phyloP scores from a whole-genome alignment of 2,113 vertebrate species.

The Calyptomena viridis region DNA sequence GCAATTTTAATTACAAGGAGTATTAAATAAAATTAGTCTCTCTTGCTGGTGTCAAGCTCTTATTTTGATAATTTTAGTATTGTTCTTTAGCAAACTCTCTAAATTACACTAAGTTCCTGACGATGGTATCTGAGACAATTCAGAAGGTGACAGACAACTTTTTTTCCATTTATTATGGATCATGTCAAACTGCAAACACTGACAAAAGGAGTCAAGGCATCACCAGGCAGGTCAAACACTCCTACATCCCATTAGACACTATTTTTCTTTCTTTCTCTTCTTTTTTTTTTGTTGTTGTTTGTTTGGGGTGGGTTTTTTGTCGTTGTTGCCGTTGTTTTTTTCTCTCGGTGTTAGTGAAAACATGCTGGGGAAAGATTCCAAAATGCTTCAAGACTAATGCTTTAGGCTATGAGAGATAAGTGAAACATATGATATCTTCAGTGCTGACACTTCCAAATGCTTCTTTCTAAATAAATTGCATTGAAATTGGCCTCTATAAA shows the following conservation, averaged over 20 bases:
- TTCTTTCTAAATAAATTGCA: neutral
- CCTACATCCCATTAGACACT: neutral
- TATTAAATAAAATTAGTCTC: neutral
- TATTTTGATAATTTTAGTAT: neutral
- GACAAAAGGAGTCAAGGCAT: neutral
- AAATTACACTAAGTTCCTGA: too few species aligned
- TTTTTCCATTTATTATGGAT: neutral
- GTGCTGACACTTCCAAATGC: neutral
- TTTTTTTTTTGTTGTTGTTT: neutral
- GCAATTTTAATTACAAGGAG: neutral
- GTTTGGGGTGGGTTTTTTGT: too few species aligned
- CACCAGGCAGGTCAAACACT: neutral
- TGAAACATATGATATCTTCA: neutral
- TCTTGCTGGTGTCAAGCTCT: neutral
- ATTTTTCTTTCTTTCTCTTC: neutral
- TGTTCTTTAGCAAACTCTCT: neutral
- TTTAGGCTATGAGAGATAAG: neutral
- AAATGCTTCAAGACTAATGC: neutral
- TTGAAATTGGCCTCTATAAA: slow-evolving; percentile 1
- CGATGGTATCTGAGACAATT: neutral
- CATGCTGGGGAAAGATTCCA: neutral
- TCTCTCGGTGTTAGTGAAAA: neutral
- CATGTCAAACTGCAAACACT: neutral
- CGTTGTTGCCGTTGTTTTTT: neutral
- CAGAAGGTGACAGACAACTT: neutral